These are phyloP conservation scores for Rhincodon typus DNA, from an alignment of 2,797 vertebrate species.

Conservation along the genomic window DNA sequence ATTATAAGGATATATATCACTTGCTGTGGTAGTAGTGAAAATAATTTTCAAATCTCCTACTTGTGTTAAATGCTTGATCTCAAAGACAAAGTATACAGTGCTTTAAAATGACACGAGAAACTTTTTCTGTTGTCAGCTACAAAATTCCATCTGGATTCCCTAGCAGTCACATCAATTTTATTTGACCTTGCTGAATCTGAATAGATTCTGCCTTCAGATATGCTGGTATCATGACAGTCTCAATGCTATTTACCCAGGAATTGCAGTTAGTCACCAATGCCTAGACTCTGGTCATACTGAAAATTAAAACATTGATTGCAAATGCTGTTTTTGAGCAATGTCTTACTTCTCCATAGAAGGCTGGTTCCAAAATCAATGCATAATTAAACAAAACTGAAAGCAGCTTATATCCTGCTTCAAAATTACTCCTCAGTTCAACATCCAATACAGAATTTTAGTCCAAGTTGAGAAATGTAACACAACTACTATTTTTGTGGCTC, in stretches of 20 bases:
- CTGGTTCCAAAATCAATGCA: neutral
- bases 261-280: neutral
- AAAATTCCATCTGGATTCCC: neutral
- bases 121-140: neutral
- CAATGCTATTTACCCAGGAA: neutral
- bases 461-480: neutral
- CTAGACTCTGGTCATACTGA: neutral
- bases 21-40: neutral
- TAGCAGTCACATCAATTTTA: neutral
- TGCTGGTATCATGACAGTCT: neutral
- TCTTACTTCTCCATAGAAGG: neutral
- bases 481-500: no score
- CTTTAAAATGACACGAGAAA: neutral
- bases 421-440: neutral
- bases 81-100: neutral
- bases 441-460: neutral
- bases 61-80: neutral
- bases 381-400: neutral
- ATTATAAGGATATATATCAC: neutral
- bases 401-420: neutral
- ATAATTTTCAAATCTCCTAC: neutral
- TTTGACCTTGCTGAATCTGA: neutral
- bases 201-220: neutral
- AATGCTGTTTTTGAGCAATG: neutral
- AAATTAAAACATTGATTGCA: neutral